Base-by-base conservation (phyloP, 2,888 invertebrate species). In the Eurytoma californica region DNA sequence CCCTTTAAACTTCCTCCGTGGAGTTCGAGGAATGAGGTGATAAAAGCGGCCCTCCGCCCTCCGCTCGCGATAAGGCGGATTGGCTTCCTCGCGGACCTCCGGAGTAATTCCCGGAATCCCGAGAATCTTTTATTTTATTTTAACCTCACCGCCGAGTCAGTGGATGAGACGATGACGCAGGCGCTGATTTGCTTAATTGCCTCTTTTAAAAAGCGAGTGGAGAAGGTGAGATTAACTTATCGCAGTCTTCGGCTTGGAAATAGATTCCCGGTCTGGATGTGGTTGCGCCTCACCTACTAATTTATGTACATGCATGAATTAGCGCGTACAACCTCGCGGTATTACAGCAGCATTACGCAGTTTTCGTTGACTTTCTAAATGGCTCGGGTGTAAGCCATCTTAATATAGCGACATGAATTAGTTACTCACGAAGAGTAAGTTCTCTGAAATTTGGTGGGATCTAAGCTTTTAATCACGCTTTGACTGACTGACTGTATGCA, bases 1-100 rank as follows among this genome's bases (percentile, higher is more conserved):
- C 39, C 76, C 79, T 84, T 82, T 81, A 83, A 83, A 83, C 82
- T 83, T 84, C 60, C 66, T 24, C 55, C 58, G 66, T 47, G 74
- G 72, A 80, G 75, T 80, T 69, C 55, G 28, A 61, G 72, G 68
- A 79, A 83, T 69, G 63, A 77, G 79, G 80, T 80, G 82, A 82
- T 80, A 80, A 80, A 39, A 39, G 78, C 63, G 51, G 65, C 30
- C 39, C 18, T 66, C 39, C 55, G 65, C 30, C 39, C 18, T 66
- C 39, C 55, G 2, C 18, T 63, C 69, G 61, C 67, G 80, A 81
- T 82, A 80, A 82, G 82, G 73, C 69, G 74, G 76, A 72, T 72
- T 60, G n/a, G 14, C 30, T 47, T 24, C 47, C 68, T 24, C 24
- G 24, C 2, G 24, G 24, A 24, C 12, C n/a, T 39, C 30, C 65